Evolutionary conservation across 2,113 vertebrate species (phyloP).

Genomic region (Campylorhamphus procurvoides): DNA sequence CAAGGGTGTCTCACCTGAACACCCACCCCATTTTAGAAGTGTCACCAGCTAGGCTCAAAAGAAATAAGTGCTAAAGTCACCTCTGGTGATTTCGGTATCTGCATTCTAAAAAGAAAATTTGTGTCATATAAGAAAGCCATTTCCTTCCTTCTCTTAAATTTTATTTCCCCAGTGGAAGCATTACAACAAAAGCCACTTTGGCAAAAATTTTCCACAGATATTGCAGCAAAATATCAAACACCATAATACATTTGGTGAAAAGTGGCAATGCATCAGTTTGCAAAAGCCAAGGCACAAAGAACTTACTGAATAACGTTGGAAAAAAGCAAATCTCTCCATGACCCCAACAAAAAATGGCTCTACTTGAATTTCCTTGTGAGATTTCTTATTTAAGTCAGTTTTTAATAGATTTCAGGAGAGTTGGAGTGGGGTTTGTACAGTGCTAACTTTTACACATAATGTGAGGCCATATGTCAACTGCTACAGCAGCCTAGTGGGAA

Average conservation of each 20-base stretch:
- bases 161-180: background rate
- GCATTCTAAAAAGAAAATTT: background rate
- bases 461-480: background rate
- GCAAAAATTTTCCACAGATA: background rate
- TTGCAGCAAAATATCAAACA: background rate
- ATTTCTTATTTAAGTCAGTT: background rate
- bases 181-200: background rate
- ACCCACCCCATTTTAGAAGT: background rate
- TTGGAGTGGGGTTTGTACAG: background rate
- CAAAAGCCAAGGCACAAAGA: background rate
- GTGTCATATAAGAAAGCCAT: fast-evolving
- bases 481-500: background rate
- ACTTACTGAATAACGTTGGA: background rate
- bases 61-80: background rate
- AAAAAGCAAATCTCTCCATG: background rate
- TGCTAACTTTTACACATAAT: background rate
- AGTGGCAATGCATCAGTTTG: background rate
- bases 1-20: background rate
- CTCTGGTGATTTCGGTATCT: background rate
- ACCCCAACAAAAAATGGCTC: background rate
- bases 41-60: background rate
- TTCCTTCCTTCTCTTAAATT: background rate
- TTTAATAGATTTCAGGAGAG: background rate
- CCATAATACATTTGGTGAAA: background rate
- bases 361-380: background rate